Conservation (phyloP, 2,888 invertebrate genomes). For the Podabrus alpinus region DNA sequence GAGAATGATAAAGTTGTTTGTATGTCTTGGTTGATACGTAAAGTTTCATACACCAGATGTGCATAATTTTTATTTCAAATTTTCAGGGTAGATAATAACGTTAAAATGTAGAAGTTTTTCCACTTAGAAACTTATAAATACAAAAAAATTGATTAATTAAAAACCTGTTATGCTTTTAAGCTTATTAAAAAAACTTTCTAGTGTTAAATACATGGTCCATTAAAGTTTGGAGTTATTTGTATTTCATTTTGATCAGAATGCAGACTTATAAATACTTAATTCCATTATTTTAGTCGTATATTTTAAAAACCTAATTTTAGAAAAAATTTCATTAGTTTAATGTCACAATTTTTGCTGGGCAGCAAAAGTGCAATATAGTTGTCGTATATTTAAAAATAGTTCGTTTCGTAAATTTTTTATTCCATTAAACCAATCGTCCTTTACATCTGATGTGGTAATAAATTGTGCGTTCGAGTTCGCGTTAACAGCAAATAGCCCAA, state of each 20-base stretch:
- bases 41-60: neutral
- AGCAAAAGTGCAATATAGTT: constrained; percentile 14
- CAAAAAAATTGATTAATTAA: neutral
- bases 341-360: neutral
- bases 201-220: neutral
- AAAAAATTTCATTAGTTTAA: neutral
- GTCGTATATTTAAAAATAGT: constrained; percentile 28
- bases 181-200: neutral
- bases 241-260: neutral
- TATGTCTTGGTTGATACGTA: neutral
- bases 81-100: neutral
- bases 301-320: neutral
- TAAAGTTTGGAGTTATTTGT: neutral
- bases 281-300: neutral
- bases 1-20: neutral
- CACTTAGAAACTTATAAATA: neutral
- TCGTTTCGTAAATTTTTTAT: constrained; percentile 37
- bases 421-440: constrained; percentile 42
- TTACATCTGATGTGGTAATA: constrained; percentile 48
- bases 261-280: neutral
- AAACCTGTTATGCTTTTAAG: neutral
- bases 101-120: neutral
- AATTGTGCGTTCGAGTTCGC: constrained; percentile 48
- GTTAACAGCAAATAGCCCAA: constrained; percentile 53
- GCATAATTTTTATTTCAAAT: neutral